A percentile compares a stretch with the other conserved stretches of the same genome.
Evolutionary conservation across 2,113 vertebrate species (phyloP).

Genomic region (Probosciger aterrimus): DNA sequence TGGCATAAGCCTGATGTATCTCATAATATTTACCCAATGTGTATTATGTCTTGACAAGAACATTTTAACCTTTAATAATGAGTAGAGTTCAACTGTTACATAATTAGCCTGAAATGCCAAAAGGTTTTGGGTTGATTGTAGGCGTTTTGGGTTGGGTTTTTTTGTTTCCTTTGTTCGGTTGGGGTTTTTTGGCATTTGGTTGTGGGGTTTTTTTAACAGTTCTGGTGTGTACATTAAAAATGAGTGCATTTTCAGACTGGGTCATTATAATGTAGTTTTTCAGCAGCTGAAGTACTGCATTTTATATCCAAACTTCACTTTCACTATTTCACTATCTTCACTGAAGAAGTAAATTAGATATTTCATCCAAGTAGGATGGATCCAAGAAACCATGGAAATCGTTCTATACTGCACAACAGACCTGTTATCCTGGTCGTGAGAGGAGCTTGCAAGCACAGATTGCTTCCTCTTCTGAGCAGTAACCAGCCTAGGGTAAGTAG

Average conservation of each 20-base stretch:
- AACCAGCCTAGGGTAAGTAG: background rate
- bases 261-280: background rate
- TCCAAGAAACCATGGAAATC: background rate
- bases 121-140: background rate
- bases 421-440: background rate
- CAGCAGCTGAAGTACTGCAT: background rate
- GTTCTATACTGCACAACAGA: fast-evolving
- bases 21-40: background rate
- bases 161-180: background rate
- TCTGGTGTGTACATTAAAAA: background rate
- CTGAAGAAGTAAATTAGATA: background rate
- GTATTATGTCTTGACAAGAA: background rate
- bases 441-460: fast-evolving
- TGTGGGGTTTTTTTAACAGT: background rate
- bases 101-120: constrained; percentile 24
- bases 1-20: background rate
- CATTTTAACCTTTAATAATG: constrained; percentile 19
- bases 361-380: background rate
- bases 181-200: background rate
- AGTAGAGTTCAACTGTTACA: background rate
- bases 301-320: background rate
- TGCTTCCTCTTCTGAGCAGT: background rate
- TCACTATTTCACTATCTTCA: background rate
- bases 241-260: background rate
- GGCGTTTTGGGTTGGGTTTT: background rate